These are phyloP conservation scores for Sparidentex hasta DNA, from an alignment of 2,797 vertebrate species.

Conservation along the genomic window DNA sequence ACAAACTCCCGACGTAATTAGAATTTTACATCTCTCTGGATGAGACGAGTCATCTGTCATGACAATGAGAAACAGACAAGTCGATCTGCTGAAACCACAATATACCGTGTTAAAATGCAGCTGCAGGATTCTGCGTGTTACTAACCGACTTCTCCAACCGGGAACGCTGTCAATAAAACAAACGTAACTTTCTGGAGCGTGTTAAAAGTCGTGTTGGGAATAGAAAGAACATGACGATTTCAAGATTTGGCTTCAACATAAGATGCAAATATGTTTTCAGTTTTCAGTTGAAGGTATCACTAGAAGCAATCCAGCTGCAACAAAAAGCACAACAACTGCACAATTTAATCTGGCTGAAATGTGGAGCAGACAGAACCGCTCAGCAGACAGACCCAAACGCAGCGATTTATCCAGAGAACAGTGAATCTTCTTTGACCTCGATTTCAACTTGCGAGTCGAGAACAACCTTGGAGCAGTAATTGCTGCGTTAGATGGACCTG, in stretches of 20 bases:
- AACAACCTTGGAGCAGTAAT: background rate
- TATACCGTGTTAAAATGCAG: background rate
- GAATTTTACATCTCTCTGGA: constrained; percentile 17
- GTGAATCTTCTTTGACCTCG: constrained; percentile 20
- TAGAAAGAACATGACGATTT: background rate
- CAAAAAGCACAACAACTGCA: background rate
- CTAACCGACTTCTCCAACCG: background rate
- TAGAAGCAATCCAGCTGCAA: background rate
- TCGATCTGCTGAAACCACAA: background rate
- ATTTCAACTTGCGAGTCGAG: constrained; percentile 19
- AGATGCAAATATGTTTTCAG: background rate
- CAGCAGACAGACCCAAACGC: constrained; percentile 23
- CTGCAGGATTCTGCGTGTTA: background rate
- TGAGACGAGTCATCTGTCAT: constrained; percentile 8
- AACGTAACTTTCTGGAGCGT: background rate
- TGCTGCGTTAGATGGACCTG: background rate
- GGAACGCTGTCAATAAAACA: background rate
- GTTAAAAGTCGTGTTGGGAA: background rate
- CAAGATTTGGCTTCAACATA: background rate
- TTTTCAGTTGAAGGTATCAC: background rate
- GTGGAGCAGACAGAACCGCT: constrained; percentile 11
- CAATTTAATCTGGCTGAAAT: constrained; percentile 7
- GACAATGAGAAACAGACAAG: constrained; percentile 30
- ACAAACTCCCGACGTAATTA: constrained; percentile 7
- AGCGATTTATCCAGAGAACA: background rate